Conservation (phyloP, 1,140 invertebrate species). For the Atta colombica region DNA sequence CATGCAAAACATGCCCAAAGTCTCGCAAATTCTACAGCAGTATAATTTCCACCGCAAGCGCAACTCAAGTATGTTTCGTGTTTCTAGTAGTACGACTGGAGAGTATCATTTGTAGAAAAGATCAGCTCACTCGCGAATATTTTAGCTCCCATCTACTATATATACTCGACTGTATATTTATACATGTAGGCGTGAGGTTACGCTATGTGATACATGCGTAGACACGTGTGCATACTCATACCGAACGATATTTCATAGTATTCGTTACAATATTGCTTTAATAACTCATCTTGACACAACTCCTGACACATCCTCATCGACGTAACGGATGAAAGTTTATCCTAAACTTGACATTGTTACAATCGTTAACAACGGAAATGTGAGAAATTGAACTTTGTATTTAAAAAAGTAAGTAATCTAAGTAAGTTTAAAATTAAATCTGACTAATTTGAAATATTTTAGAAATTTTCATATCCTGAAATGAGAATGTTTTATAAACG, state of each 20-base stretch:
- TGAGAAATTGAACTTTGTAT: background rate
- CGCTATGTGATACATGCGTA: background rate
- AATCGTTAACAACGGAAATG: background rate
- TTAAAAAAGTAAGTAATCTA: background rate
- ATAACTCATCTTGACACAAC: constrained; percentile 66
- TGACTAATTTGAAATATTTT: constrained; percentile 1
- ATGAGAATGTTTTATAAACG: background rate
- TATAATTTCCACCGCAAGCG: constrained; percentile 67
- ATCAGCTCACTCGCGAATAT: constrained; percentile 58
- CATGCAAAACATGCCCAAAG: constrained; percentile 68
- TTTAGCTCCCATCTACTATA: constrained; percentile 7
- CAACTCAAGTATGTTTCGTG: constrained; percentile 54
- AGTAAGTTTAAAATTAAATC: background rate
- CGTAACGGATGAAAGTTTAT: constrained; percentile 58
- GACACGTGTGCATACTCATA: background rate
- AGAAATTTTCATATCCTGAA: background rate
- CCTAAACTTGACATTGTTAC: constrained; percentile 58
- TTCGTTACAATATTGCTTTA: constrained; percentile 70
- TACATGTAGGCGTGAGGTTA: constrained; percentile 3
- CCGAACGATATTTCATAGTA: background rate
- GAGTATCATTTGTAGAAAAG: constrained; percentile 62
- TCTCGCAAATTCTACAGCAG: constrained; percentile 46
- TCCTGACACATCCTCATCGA: constrained; percentile 53
- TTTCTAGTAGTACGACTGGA: constrained; percentile 52
- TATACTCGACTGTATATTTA: constrained; percentile 12